Base-by-base conservation (phyloP, 2,113 vertebrate genomes). In the Falco punctatus region DNA sequence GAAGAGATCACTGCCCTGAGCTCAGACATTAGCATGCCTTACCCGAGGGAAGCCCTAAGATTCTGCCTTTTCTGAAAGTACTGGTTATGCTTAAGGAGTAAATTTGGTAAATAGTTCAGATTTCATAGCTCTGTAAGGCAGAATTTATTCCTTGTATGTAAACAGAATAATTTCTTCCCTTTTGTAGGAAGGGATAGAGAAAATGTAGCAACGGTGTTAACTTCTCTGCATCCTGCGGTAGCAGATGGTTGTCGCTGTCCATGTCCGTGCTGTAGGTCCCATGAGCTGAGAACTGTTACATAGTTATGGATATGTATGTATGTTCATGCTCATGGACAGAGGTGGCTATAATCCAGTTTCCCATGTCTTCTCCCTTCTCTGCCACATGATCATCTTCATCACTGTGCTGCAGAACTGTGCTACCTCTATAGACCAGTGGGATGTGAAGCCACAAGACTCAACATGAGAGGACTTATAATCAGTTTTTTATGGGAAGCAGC, bases 391-490 rank as follows among this genome's bases (percentile, higher is more conserved):
- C 23, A 30, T 38, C 48, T 86, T 86, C 46, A 81, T 51, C 18
- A 8, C 38, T n/a, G 46, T 59, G 64, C 69, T 86, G 40, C 54
- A 80, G 48, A 92, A 65, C 16, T 52, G 11, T 69, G n/a, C 17
- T 58, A 14, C 15, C 10, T 65, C 58, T 42, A n/a, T n/a, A 77
- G 44, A 30, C 15, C 0, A 2, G 22, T 58, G 35, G n/a, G 20
- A 54, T 46, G 21, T 40, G 54, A 88, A 88, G 51, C 35, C 49
- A 15, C 20, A 38, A 82, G 40, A 59, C 17, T 81, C 44, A 44
- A 16, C 0, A 0, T 3, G 5, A 61, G 15, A 44, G 27, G 14
- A 10, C 11, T 11, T 54, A 17, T 5, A 73, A 44, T 9, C 33
- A 11, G 18, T 7, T 44, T 66, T 82, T 70, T 44, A 54, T 58